These are phyloP conservation scores for Pocota personata DNA, from an alignment of 2,888 invertebrate genomes.

Conservation along the genomic window DNA sequence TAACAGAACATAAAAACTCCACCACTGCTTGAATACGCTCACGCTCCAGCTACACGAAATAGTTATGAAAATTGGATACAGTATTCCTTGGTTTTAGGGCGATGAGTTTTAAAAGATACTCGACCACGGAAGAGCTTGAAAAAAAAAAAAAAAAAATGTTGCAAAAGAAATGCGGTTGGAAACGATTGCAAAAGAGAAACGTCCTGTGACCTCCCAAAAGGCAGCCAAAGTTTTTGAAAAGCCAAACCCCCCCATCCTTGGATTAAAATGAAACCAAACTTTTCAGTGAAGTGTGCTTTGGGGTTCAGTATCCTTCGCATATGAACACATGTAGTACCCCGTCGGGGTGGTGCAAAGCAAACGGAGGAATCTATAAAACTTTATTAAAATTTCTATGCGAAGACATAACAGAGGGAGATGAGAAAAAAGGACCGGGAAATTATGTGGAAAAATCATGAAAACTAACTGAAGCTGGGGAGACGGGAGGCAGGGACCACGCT, in stretches of 20 bases:
- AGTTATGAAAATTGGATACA: conserved; percentile 68
- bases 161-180: conserved; percentile 31
- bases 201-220: conserved; percentile 13
- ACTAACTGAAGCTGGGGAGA: not conserved
- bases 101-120: conserved; percentile 19
- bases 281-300: not conserved
- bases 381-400: conserved; percentile 46
- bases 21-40: not conserved
- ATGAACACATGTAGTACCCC: conserved; percentile 30
- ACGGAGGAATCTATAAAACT: conserved; percentile 36
- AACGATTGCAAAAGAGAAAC: conserved; percentile 39
- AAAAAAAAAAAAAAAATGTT: not conserved
- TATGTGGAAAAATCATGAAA: conserved; percentile 6
- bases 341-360: not conserved
- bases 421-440: not conserved
- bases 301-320: conserved; percentile 31
- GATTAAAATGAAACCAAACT: conserved; percentile 46
- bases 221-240: conserved; percentile 3
- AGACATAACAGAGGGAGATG: not conserved
- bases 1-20: conserved; percentile 36
- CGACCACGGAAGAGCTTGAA: not conserved
- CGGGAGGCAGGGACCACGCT: not conserved
- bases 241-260: conserved; percentile 8
- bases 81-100: conserved; percentile 1
- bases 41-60: conserved; percentile 10